A percentile compares a stretch with the other conserved stretches of the same genome.
phyloP scores from a whole-genome alignment of 2,888 invertebrate species.

The Rhyacophila evoluta region DNA sequence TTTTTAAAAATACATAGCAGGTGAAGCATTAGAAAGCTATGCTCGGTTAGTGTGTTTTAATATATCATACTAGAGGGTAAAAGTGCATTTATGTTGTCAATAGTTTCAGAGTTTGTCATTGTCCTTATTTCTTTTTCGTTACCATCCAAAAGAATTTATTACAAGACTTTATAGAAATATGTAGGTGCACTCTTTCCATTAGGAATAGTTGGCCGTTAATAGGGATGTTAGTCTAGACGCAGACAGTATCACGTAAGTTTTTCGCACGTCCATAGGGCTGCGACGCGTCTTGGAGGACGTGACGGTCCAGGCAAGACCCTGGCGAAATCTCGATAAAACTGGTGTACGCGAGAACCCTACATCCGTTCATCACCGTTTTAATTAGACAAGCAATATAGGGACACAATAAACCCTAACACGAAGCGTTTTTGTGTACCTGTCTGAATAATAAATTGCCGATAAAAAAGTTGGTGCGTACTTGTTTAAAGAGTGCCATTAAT shows the following conservation, averaged over 20 bases:
- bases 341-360: slow-evolving; percentile 31
- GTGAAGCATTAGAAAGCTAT: too few species aligned
- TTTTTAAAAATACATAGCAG: too few species aligned
- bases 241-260: slow-evolving; percentile 17
- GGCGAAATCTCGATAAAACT: slow-evolving; percentile 39
- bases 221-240: slow-evolving; percentile 22
- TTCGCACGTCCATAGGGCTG: slow-evolving; percentile 4
- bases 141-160: neutral
- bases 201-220: neutral
- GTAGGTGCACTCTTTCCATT: neutral
- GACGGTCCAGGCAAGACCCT: slow-evolving; percentile 25
- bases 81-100: too few species aligned
- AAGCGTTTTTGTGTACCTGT: slow-evolving; percentile 8
- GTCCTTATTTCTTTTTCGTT: too few species aligned
- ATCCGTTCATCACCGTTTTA: slow-evolving; percentile 41
- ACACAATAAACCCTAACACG: slow-evolving; percentile 36
- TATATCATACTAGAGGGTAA: too few species aligned
- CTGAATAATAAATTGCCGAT: slow-evolving; percentile 35
- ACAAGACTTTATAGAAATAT: neutral
- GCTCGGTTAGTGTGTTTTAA: too few species aligned
- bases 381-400: slow-evolving; percentile 37
- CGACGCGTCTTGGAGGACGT: slow-evolving; percentile 27
- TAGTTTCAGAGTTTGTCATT: too few species aligned
- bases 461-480: neutral
- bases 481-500: neutral